These are phyloP conservation scores for Ictidomys tridecemlineatus DNA, from an alignment of 2,113 vertebrate genomes.

Conservation along the genomic window DNA sequence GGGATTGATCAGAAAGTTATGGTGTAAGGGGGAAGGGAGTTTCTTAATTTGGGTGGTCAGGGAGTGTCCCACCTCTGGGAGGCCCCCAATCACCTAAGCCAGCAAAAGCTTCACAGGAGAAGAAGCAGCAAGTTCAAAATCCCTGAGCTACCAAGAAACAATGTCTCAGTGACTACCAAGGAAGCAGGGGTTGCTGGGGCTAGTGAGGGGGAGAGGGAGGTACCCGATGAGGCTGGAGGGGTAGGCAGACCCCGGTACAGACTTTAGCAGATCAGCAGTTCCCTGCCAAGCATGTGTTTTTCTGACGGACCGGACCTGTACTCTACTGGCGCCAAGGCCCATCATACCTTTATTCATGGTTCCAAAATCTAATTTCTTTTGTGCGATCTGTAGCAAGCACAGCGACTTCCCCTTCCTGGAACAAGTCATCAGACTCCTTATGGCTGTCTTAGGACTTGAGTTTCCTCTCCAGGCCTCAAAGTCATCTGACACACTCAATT, in stretches of 20 bases:
- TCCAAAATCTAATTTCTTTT: conserved; percentile 19
- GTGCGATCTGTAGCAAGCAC: background rate
- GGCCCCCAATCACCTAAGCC: background rate
- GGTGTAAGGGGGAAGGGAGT: background rate
- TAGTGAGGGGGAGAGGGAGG: background rate
- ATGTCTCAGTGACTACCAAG: background rate
- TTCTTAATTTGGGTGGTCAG: background rate
- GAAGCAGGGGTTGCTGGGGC: background rate
- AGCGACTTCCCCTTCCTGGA: background rate
- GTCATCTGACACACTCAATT: background rate
- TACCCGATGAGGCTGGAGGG: background rate
- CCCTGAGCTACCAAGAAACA: background rate
- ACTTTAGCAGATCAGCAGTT: background rate
- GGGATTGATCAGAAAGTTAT: background rate
- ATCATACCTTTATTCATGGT: background rate
- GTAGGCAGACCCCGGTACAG: background rate
- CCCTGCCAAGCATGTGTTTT: background rate
- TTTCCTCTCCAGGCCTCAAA: conserved; percentile 23
- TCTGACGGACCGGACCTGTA: background rate
- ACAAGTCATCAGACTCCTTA: background rate
- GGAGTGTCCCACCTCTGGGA: background rate
- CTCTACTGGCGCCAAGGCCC: background rate
- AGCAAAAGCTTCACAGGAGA: background rate
- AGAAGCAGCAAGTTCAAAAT: background rate
- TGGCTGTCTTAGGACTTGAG: background rate